Conservation (phyloP, 2,888 invertebrate genomes). For the Orchesellides sinensis region DNA sequence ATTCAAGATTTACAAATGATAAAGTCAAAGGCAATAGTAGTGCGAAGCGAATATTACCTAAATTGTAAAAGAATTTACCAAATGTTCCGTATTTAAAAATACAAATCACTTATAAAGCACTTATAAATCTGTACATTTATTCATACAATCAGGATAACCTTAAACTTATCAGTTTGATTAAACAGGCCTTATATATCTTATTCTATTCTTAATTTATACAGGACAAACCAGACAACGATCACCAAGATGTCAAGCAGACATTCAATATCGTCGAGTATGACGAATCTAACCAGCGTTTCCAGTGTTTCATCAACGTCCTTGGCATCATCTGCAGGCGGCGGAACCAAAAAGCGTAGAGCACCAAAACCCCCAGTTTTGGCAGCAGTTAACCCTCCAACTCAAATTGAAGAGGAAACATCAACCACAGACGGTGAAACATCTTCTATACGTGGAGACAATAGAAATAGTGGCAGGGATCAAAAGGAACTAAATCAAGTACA, state of each 20-base stretch:
- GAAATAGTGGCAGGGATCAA: constrained; percentile 26
- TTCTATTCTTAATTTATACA: too few relatives aligned
- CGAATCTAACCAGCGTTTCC: constrained; percentile 74
- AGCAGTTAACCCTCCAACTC: constrained; percentile 68
- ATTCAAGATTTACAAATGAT: too few relatives aligned
- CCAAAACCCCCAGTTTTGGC: constrained; percentile 79
- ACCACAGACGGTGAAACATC: constrained; percentile 64
- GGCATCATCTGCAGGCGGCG: constrained; percentile 76
- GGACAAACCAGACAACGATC: constrained; percentile 73
- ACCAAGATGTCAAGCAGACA: constrained; percentile 76
- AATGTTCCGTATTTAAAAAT: too few relatives aligned
- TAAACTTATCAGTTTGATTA: not conserved
- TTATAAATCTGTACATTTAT: too few relatives aligned
- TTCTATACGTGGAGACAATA: constrained; percentile 39
- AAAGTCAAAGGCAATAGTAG: too few relatives aligned
- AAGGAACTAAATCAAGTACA: constrained; percentile 8
- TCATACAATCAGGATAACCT: not conserved
- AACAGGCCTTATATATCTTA: not conserved
- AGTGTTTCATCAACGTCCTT: constrained; percentile 75
- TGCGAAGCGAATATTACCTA: too few relatives aligned
- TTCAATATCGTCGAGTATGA: constrained; percentile 76
- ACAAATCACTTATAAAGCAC: too few relatives aligned
- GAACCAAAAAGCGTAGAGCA: constrained; percentile 81
- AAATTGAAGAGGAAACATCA: constrained; percentile 68
- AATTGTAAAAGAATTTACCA: too few relatives aligned